These are phyloP conservation scores for Idaea straminata DNA, from an alignment of 2,888 invertebrate genomes.

Conservation along the genomic window DNA sequence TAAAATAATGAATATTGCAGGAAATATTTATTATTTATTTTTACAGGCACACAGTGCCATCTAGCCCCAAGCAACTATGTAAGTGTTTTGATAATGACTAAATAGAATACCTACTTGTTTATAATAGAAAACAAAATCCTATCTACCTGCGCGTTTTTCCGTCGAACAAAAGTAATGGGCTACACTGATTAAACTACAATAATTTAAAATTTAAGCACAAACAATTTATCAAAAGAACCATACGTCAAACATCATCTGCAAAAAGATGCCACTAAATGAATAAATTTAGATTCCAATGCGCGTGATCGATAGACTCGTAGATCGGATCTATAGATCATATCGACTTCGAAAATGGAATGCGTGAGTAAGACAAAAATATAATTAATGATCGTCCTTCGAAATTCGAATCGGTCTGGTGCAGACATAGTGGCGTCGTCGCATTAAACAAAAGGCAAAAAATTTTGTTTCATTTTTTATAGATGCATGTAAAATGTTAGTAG, in stretches of 20 bases:
- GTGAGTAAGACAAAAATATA: slow-evolving; percentile 81
- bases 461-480: slow-evolving; percentile 60
- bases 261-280: slow-evolving; percentile 77
- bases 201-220: slow-evolving; percentile 47
- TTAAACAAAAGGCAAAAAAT: slow-evolving; percentile 76
- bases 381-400: slow-evolving; percentile 76
- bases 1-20: no score
- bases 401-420: slow-evolving; percentile 77
- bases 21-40: no score
- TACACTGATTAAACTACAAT: slow-evolving; percentile 49
- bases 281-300: slow-evolving; percentile 74
- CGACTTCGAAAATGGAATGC: slow-evolving; percentile 76
- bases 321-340: slow-evolving; percentile 80
- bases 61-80: no score
- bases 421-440: slow-evolving; percentile 77
- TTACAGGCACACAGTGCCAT: no score
- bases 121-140: neutral
- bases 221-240: slow-evolving; percentile 52
- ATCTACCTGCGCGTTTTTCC: slow-evolving; percentile 7
- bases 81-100: no score
- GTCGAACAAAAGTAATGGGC: slow-evolving; percentile 43
- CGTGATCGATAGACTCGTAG: slow-evolving; percentile 78
- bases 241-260: slow-evolving; percentile 68
- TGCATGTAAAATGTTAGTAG: slow-evolving; percentile 69
- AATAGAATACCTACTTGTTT: neutral